Evolutionary conservation across 2,797 vertebrate species (phyloP).

Genomic region (Pangasius larnaudii): DNA sequence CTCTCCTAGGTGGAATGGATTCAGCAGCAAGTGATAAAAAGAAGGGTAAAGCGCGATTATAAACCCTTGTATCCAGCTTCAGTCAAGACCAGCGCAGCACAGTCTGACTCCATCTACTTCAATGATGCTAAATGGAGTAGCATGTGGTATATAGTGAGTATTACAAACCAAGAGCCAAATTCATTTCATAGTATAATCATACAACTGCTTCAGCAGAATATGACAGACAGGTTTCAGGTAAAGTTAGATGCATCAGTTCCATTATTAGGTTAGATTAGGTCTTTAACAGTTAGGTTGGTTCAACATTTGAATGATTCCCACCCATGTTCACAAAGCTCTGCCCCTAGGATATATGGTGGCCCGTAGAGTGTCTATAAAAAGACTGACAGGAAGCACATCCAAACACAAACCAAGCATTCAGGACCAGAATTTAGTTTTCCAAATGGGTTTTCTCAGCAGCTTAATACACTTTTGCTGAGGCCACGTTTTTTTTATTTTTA

Average conservation of each 20-base stretch:
- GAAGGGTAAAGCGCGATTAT: constrained; percentile 95
- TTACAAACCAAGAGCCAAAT: not conserved
- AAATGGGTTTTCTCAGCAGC: not conserved
- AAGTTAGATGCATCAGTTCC: not conserved
- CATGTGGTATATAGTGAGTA: constrained; percentile 99
- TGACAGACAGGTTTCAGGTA: too few species aligned
- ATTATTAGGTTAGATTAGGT: not conserved
- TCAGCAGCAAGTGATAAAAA: constrained; percentile 96
- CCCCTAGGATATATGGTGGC: not conserved
- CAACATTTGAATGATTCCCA: not conserved
- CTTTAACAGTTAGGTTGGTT: not conserved
- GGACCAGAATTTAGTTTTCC: not conserved
- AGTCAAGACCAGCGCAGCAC: constrained; percentile 74
- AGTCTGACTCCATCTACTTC: constrained; percentile 84
- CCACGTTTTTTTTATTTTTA: too few species aligned
- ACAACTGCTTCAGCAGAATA: not conserved
- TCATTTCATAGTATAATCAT: not conserved
- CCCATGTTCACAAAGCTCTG: not conserved
- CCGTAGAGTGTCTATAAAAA: not conserved
- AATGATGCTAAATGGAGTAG: constrained; percentile 99
- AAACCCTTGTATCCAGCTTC: constrained; percentile 76
- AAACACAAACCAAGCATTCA: not conserved
- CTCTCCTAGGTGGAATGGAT: constrained; percentile 92
- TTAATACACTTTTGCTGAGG: not conserved
- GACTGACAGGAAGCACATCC: not conserved